These are phyloP conservation scores for Cyrtodaria siliqua DNA, from an alignment of 2,888 invertebrate genomes.

Conservation along the genomic window DNA sequence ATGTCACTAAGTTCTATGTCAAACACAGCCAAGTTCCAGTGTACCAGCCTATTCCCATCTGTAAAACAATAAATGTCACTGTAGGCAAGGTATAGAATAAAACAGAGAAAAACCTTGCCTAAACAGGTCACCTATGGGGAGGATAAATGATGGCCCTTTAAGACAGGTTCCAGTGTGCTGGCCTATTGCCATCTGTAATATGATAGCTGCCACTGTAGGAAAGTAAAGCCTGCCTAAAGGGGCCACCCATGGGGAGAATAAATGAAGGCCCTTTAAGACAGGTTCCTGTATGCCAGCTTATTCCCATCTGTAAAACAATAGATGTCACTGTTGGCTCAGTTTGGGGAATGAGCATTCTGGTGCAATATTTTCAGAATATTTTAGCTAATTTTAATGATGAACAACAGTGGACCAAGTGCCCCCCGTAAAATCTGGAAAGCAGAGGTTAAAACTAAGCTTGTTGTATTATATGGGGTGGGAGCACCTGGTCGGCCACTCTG, in stretches of 20 bases:
- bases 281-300: slow-evolving; percentile 27
- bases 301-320: slow-evolving; percentile 1
- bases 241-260: slow-evolving; percentile 32
- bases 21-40: slow-evolving; percentile 41
- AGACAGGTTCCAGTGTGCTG: not conserved
- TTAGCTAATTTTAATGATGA: no score
- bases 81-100: not conserved
- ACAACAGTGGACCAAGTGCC: no score
- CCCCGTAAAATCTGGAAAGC: no score
- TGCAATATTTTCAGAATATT: no score
- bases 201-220: not conserved
- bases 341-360: no score
- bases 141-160: slow-evolving; percentile 42
- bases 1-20: slow-evolving; percentile 14
- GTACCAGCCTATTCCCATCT: not conserved
- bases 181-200: no score
- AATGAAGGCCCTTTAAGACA: slow-evolving; percentile 36
- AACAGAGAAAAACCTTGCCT: slow-evolving; percentile 3
- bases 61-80: not conserved
- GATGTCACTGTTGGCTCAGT: no score
- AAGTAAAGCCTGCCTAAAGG: slow-evolving; percentile 1
- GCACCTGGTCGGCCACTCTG: no score
- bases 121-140: slow-evolving; percentile 13
- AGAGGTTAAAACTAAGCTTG: no score
- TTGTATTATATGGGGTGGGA: no score